These are phyloP conservation scores for Apogon hyalosoma DNA, from an alignment of 2,797 vertebrate species.

Conservation along the genomic window DNA sequence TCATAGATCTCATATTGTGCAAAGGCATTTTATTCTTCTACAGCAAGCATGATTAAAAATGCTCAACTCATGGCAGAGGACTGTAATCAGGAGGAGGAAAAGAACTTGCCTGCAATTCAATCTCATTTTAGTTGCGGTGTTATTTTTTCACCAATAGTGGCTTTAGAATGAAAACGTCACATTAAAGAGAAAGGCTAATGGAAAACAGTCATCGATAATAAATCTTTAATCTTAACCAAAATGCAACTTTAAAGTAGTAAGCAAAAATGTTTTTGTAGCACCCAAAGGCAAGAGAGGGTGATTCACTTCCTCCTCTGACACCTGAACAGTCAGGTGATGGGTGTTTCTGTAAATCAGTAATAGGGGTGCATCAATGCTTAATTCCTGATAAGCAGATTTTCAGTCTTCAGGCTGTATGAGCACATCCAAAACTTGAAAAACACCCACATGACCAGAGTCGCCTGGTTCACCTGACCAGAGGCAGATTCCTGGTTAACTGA, in stretches of 20 bases:
- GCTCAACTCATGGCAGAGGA: no score
- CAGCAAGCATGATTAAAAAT: no score
- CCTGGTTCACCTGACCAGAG: conserved; percentile 65
- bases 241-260: not conserved
- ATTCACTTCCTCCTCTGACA: conserved; percentile 56
- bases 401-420: conserved; percentile 32
- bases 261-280: conserved; percentile 18
- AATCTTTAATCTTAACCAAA: conserved; percentile 7
- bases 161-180: no score
- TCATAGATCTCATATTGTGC: no score
- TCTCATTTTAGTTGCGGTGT: no score
- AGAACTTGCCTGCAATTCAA: no score
- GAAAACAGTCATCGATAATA: not conserved
- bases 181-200: no score
- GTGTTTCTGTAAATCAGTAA: conserved; percentile 13
- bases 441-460: conserved; percentile 46
- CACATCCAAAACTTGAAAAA: conserved; percentile 45
- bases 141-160: no score
- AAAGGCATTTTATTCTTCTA: no score
- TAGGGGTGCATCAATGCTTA: conserved; percentile 9
- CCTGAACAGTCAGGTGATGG: conserved; percentile 54
- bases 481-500: conserved; percentile 73
- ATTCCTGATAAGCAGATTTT: conserved; percentile 19
- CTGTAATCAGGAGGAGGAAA: no score
- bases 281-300: conserved; percentile 31